These are phyloP conservation scores for Orius insidiosus DNA, from an alignment of 1,140 invertebrate genomes.

Conservation along the genomic window DNA sequence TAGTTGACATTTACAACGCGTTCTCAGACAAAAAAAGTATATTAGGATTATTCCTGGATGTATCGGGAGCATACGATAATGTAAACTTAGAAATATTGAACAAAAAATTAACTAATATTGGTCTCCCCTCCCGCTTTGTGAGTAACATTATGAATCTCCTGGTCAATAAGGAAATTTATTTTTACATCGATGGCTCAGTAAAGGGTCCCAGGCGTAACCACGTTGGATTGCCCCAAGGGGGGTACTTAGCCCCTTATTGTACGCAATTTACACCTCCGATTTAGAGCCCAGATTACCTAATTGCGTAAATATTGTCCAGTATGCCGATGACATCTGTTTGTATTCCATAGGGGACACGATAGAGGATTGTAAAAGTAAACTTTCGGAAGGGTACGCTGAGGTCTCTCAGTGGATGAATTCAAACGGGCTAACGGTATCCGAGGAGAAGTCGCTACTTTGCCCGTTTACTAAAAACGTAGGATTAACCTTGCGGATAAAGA, in stretches of 20 bases:
- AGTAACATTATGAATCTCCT: neutral
- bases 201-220: neutral
- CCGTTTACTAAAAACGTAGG: conserved; percentile 1
- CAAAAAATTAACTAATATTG: neutral
- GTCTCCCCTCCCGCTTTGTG: neutral
- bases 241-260: conserved; percentile 1
- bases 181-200: neutral
- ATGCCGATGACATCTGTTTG: conserved; percentile 5
- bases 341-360: neutral
- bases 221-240: conserved; percentile 1
- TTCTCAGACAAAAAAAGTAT: neutral
- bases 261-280: neutral
- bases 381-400: neutral
- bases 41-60: neutral
- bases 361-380: neutral
- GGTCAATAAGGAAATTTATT: neutral
- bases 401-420: neutral
- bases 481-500: neutral
- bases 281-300: neutral
- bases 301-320: conserved; percentile 1
- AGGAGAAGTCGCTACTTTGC: neutral
- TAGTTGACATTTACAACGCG: neutral
- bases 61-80: neutral
- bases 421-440: neutral
- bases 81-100: neutral